phyloP scores from a whole-genome alignment of 2,797 vertebrate genomes.

The Xiphophorus birchmanni region DNA sequence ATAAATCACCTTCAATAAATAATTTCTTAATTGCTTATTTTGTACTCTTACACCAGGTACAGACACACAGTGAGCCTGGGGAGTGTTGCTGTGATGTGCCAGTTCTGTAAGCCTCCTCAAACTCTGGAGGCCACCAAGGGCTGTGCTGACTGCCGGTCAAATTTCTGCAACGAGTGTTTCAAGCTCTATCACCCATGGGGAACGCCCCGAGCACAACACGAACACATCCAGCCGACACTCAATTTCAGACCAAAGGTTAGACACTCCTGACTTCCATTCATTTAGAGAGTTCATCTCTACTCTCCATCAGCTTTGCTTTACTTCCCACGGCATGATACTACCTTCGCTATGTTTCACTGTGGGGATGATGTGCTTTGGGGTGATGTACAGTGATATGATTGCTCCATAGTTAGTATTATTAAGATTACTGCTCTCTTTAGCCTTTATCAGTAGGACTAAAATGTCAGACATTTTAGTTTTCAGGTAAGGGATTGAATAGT shows the following conservation, averaged over 20 bases:
- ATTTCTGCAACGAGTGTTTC: slow-evolving; percentile 97
- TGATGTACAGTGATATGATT: background rate
- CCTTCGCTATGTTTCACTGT: background rate
- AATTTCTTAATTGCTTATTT: background rate
- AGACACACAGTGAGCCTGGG: slow-evolving; percentile 93
- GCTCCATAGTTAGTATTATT: background rate
- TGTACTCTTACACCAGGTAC: slow-evolving; percentile 65
- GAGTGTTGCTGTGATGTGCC: slow-evolving; percentile 91
- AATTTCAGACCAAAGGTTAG: slow-evolving; percentile 94
- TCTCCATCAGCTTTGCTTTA: background rate
- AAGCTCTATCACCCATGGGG: slow-evolving; percentile 98
- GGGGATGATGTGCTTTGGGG: background rate
- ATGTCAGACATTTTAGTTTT: background rate
- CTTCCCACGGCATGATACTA: background rate
- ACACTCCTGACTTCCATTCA: background rate
- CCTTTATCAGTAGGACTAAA: background rate
- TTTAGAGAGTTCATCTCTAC: too few species aligned
- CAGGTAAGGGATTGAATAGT: background rate
- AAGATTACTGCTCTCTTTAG: background rate
- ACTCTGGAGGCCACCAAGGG: slow-evolving; percentile 94
- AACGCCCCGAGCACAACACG: slow-evolving; percentile 94
- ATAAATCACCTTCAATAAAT: background rate
- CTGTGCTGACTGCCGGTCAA: slow-evolving; percentile 93
- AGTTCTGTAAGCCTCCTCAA: slow-evolving; percentile 92
- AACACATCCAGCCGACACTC: slow-evolving; percentile 93